Conservation (phyloP, 2,113 vertebrate genomes). For the Lasiurus cinereus region DNA sequence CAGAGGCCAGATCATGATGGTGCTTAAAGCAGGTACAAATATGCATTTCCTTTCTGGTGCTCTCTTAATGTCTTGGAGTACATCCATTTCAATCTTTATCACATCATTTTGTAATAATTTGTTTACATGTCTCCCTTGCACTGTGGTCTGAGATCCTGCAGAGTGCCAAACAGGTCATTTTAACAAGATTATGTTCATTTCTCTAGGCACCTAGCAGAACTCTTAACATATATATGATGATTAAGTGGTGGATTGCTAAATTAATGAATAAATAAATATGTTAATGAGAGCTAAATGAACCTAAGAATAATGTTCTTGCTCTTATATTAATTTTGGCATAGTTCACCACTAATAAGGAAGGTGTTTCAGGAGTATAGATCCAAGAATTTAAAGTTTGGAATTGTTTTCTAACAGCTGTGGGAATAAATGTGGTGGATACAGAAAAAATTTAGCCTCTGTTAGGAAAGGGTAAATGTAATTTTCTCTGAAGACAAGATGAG, state of each 20-base stretch:
- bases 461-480: neutral
- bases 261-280: neutral
- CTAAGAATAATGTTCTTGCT: neutral
- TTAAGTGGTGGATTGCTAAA: neutral
- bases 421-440: constrained; percentile 2
- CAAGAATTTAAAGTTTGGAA: neutral
- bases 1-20: neutral
- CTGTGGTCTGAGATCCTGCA: neutral
- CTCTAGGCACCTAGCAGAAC: neutral
- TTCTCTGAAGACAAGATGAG: neutral
- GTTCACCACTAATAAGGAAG: neutral
- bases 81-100: neutral
- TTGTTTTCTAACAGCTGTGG: neutral
- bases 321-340: neutral
- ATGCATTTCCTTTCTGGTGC: neutral
- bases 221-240: neutral
- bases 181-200: neutral
- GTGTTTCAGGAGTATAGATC: neutral
- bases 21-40: neutral
- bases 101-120: neutral
- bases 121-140: neutral
- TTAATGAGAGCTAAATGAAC: neutral
- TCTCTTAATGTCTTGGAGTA: neutral
- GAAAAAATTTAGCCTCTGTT: neutral
- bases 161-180: neutral